A percentile compares a stretch with the other conserved stretches of the same genome.
Conservation (phyloP, 2,113 vertebrate species). For the Natator depressus region DNA sequence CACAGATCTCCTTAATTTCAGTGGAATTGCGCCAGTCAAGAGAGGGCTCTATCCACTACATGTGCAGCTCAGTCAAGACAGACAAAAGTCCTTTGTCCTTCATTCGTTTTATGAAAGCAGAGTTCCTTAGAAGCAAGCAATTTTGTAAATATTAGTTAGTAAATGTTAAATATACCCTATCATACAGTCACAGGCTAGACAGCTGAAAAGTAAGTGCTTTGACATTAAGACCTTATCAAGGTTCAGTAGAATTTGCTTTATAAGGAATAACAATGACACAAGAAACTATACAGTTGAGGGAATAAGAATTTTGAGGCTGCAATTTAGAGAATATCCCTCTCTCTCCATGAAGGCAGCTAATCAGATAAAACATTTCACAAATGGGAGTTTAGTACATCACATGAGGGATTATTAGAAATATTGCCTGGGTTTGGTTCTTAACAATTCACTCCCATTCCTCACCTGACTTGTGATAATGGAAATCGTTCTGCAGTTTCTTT, state of each 20-base stretch:
- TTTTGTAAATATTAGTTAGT: background rate
- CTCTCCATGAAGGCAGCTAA: background rate
- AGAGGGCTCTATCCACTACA: background rate
- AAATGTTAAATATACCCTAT: background rate
- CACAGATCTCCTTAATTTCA: background rate
- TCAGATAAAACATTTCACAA: background rate
- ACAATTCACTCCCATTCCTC: background rate
- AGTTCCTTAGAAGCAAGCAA: background rate
- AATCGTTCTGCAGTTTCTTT: background rate
- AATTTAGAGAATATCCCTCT: background rate
- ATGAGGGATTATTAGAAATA: background rate
- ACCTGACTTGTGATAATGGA: background rate
- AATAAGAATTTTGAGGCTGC: background rate
- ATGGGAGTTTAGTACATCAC: background rate
- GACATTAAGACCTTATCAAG: background rate
- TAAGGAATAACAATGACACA: background rate
- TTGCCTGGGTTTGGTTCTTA: background rate
- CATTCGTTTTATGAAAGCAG: background rate
- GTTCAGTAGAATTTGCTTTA: background rate
- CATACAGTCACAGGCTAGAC: accelerated
- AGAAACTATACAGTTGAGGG: background rate
- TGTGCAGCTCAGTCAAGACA: background rate
- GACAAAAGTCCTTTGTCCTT: background rate
- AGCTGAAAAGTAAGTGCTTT: background rate
- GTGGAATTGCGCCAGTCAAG: background rate